Evolutionary conservation across 2,113 vertebrate species (phyloP), one percentile per base, ranked within the genome.

Genomic region (Ophiodon elongatus): DNA sequence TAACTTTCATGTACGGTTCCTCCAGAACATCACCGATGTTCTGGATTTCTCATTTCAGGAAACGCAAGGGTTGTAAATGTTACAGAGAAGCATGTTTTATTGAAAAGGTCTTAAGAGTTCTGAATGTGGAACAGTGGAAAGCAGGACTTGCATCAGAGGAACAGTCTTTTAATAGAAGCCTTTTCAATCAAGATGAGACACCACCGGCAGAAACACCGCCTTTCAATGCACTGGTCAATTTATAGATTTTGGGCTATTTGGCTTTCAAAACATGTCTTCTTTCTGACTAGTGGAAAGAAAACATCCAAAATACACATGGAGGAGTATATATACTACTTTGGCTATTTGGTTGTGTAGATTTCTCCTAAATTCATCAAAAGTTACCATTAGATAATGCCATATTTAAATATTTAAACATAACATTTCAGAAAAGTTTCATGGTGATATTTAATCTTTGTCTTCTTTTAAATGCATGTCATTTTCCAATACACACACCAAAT

Each of bases 1-100:
- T 78, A 85, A 78, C 88, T 88, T 91, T 88, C 78, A 80, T 93
- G 91, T 92, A 76, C 71, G 14, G 78, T 75, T 84, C 56, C 82
- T 89, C 88, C 78, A 67, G 8, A 85, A 88, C 88, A 93, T 90
- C 86, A 81, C 83, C 82, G 71, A 87, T 90, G 89, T 87, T 95
- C 94, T 80, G 85, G 91, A 92, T 87, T 93, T 56, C 89, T 94
- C 88, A 82, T 92, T 94, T 94, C 93, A 94, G 92, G 90, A 94
- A 93, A 93, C 87, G 92, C 60, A 76, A 75, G 82, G 80, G 89
- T 65, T 81, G 83, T 93, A 87, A 94, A 91, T 87, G 91, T 93
- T 92, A 94, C 84, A 94, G 69, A 84, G 83, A 82, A 0, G 57
- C 87, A 91, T 94, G 92, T 85, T 93, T 93, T 92, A 93, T 93